Evolutionary conservation across 2,888 invertebrate species (phyloP), one percentile per base, ranked within the genome.

Genomic region (Rosalia funebris): DNA sequence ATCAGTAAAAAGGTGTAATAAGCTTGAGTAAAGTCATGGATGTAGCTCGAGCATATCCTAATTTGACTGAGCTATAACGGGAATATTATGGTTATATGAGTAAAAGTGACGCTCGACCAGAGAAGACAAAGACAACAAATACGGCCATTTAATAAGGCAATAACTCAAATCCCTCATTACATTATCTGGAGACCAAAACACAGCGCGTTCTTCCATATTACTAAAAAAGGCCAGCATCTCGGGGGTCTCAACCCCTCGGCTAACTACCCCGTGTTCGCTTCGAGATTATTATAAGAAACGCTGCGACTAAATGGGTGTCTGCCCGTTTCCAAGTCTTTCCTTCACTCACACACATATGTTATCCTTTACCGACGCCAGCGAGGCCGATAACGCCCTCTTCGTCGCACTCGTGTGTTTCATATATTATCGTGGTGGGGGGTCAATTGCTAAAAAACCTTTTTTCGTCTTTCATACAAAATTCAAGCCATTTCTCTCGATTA

Each of bases 401-500:
- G 42, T 74, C 68, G 56, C 71, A 69, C 75, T 68, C 71, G 57
- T 71, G 73, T 72, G 74, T 73, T 74, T 76, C 74, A 77, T 78
- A 78, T 77, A 77, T 79, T 75, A 75, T 65, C 74, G 72, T 76
- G 72, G 79, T 76, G 76, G 78, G 79, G 77, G 78, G 77, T 76
- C 78, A 78, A 78, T 79, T 78, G 79, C 78, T 78, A 75, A 79
- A 76, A 79, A 79, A 78, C 77, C 77, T 78, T 79, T 78, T 79
- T 79, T 79, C 78, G 73, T 77, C 77, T 78, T 80, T 79, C 79
- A 79, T 79, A 79, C 79, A 79, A 79, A 80, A 79, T 79, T 80
- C 79, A 77, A 78, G 79, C 79, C 79, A 79, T 80, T 80, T 80
- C 78, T 79, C 77, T 77, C 79, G 79, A 80, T 79, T 80, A 80